phyloP scores from a whole-genome alignment of 2,888 invertebrate species.

The Cryptus armator region DNA sequence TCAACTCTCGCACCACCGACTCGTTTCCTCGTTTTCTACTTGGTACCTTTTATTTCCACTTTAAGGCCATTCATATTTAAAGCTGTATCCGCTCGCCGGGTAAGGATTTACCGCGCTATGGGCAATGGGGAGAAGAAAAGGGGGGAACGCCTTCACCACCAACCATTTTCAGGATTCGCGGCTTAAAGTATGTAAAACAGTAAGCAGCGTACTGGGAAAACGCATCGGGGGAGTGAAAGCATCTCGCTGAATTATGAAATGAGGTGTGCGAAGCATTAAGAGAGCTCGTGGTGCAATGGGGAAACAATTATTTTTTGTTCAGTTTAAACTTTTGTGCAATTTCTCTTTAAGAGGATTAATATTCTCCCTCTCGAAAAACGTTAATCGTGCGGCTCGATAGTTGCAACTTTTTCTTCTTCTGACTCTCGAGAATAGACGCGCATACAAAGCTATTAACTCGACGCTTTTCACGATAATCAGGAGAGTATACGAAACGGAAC shows the following conservation, averaged over 20 bases:
- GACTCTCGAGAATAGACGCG: too few relatives aligned
- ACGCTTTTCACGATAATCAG: too few relatives aligned
- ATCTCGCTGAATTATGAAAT: slow-evolving; percentile 66
- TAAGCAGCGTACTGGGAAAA: slow-evolving; percentile 59
- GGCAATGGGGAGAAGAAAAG: not conserved
- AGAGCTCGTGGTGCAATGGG: not conserved
- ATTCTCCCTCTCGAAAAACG: too few relatives aligned
- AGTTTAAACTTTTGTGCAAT: not conserved
- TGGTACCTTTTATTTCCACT: slow-evolving; percentile 77
- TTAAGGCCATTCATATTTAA: slow-evolving; percentile 80
- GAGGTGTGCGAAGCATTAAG: slow-evolving; percentile 21
- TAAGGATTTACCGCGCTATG: slow-evolving; percentile 59
- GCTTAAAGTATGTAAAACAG: slow-evolving; percentile 73
- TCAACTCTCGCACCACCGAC: not conserved
- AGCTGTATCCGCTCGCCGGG: slow-evolving; percentile 72
- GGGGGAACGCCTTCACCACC: slow-evolving; percentile 18
- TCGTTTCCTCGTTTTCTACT: slow-evolving; percentile 58
- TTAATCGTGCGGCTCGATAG: too few relatives aligned
- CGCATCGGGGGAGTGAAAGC: slow-evolving; percentile 32
- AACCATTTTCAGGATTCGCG: slow-evolving; percentile 31
- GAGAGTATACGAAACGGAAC: too few relatives aligned
- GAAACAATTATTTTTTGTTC: not conserved
- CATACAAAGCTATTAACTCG: too few relatives aligned
- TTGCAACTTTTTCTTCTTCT: too few relatives aligned
- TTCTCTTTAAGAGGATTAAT: too few relatives aligned